These are phyloP conservation scores for Micronycteris hirsuta DNA, from an alignment of 2,113 vertebrate species.

Conservation along the genomic window DNA sequence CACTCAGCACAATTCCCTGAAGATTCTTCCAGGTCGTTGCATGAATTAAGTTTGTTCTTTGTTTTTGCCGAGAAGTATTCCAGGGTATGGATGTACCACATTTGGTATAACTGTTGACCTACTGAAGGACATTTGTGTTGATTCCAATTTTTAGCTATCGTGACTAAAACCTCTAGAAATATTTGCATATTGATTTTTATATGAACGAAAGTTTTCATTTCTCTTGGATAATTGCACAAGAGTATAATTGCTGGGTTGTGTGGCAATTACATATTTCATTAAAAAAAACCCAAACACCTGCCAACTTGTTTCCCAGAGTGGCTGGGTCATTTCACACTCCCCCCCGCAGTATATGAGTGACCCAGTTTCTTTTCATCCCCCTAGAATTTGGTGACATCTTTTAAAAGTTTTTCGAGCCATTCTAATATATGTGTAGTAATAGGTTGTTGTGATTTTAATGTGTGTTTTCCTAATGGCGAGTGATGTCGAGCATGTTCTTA, in stretches of 20 bases:
- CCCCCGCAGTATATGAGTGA: not conserved
- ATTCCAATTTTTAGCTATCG: not conserved
- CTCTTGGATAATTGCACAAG: not conserved
- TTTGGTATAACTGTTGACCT: not conserved
- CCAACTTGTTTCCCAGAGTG: not conserved
- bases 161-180: not conserved
- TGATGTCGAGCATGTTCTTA: not conserved
- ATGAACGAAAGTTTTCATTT: slow-evolving; percentile 19
- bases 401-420: not conserved
- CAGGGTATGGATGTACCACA: too few species aligned
- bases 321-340: not conserved
- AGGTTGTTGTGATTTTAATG: not conserved
- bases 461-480: not conserved
- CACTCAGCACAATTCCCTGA: not conserved
- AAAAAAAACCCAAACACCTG: too few species aligned
- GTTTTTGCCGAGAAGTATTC: too few species aligned
- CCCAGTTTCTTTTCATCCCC: not conserved
- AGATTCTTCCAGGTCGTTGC: not conserved
- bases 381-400: not conserved
- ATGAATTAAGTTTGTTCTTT: not conserved
- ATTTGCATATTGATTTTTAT: not conserved
- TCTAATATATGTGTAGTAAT: not conserved
- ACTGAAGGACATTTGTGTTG: not conserved
- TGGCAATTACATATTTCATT: not conserved
- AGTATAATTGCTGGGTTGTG: not conserved